Percentiles rank a stretch among this genome's conserved stretches.
These are phyloP conservation scores for Micrasema longulum DNA, from an alignment of 1,140 invertebrate species.

Conservation along the genomic window DNA sequence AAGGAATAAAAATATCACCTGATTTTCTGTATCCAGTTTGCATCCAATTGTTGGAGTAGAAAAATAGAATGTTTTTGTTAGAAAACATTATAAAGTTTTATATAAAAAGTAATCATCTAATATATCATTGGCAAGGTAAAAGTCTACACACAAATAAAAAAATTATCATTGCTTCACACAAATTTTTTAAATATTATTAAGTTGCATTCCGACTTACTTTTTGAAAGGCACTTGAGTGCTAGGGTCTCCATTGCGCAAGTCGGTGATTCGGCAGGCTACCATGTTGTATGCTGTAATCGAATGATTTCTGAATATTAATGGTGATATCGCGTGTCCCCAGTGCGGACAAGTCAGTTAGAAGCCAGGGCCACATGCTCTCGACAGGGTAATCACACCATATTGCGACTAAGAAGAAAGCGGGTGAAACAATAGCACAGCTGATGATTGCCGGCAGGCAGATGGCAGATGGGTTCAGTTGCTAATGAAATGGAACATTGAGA, in stretches of 20 bases:
- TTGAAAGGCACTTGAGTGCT: conserved; percentile 98
- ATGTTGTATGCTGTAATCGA: conserved; percentile 94
- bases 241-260: conserved; percentile 86
- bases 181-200: too few species aligned
- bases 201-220: conserved; percentile 86
- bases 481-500: conserved; percentile 47
- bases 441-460: conserved; percentile 41
- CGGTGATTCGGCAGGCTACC: conserved; percentile 94
- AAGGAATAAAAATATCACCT: conserved; percentile 49
- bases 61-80: not conserved
- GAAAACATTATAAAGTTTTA: too few species aligned
- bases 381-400: conserved; percentile 54
- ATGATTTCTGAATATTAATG: conserved; percentile 75
- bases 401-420: conserved; percentile 54
- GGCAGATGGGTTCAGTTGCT: conserved; percentile 14
- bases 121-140: too few species aligned
- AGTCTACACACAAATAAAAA: too few species aligned
- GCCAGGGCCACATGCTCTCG: conserved; percentile 55
- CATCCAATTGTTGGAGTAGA: conserved; percentile 27
- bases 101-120: too few species aligned
- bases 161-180: too few species aligned
- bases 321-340: conserved; percentile 61
- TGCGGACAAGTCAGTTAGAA: conserved; percentile 19
- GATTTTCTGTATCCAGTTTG: conserved; percentile 49
- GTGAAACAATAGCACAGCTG: conserved; percentile 32